These are phyloP conservation scores for Mesorhabditis sp. DNA, from an alignment of 2,888 invertebrate species.

Conservation along the genomic window DNA sequence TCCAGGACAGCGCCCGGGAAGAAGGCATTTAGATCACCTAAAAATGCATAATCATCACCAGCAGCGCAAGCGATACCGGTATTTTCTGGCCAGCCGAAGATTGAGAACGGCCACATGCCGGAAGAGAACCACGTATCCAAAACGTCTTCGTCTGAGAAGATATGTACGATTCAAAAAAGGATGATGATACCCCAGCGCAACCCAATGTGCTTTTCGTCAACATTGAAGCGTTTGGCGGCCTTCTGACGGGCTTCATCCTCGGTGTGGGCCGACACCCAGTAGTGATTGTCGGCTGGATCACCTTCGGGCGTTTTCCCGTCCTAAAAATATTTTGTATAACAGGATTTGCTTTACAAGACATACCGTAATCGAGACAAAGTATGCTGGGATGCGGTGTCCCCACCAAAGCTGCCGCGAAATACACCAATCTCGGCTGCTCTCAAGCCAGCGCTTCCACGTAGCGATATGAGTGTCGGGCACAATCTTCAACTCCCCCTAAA, in stretches of 20 bases:
- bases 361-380: constrained; percentile 67
- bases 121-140: constrained; percentile 99
- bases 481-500: constrained; percentile 75
- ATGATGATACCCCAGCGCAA: constrained; percentile 58
- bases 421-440: constrained; percentile 95
- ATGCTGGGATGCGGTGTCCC: constrained; percentile 97
- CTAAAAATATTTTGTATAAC: background rate
- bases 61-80: constrained; percentile 32
- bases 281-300: constrained; percentile 40
- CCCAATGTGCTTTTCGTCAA: constrained; percentile 60
- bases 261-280: constrained; percentile 68
- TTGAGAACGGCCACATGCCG: constrained; percentile 88
- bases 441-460: constrained; percentile 94
- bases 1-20: constrained; percentile 89
- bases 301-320: constrained; percentile 8
- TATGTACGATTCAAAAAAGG: background rate
- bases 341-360: constrained; percentile 15
- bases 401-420: constrained; percentile 96
- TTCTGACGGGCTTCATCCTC: constrained; percentile 76
- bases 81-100: constrained; percentile 90
- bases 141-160: constrained; percentile 80
- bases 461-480: constrained; percentile 85
- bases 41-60: background rate
- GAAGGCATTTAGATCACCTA: constrained; percentile 64
- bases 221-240: constrained; percentile 72